Conservation (phyloP, 2,888 invertebrate genomes). For the Leptopilina syphax region DNA sequence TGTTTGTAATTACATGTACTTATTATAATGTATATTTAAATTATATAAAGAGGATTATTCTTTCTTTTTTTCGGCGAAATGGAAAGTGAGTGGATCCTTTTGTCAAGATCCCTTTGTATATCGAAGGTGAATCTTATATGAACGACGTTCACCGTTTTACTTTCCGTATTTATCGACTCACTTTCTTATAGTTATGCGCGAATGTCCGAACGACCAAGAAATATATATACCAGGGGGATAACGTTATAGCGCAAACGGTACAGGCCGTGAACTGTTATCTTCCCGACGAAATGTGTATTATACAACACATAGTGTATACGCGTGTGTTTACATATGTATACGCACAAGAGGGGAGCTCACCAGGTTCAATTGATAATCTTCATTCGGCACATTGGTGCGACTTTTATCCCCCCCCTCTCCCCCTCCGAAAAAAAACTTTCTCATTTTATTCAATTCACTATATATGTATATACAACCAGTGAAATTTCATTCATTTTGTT, state of each 20-base stretch:
- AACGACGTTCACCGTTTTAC: constrained; percentile 40
- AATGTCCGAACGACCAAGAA: constrained; percentile 34
- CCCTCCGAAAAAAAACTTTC: too few relatives aligned
- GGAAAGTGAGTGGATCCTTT: not conserved
- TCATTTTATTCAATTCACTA: not conserved
- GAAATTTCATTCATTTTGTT: not conserved
- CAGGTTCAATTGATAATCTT: constrained; percentile 67
- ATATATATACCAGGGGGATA: constrained; percentile 57
- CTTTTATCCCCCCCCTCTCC: not conserved
- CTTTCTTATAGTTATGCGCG: constrained; percentile 41
- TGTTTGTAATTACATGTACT: too few relatives aligned
- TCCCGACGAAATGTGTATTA: constrained; percentile 53
- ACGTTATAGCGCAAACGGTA: constrained; percentile 72
- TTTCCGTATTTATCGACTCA: constrained; percentile 42
- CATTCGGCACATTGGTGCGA: constrained; percentile 58
- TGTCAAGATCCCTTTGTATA: constrained; percentile 35
- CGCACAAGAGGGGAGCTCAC: not conserved
- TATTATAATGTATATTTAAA: too few relatives aligned
- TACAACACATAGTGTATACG: too few relatives aligned
- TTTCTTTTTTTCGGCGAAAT: not conserved
- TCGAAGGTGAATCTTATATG: constrained; percentile 39
- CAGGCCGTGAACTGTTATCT: constrained; percentile 72
- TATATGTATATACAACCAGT: not conserved
- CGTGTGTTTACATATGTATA: too few relatives aligned
- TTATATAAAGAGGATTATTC: too few relatives aligned